Conservation (phyloP, 2,888 invertebrate genomes). For the Germaria angustata region DNA sequence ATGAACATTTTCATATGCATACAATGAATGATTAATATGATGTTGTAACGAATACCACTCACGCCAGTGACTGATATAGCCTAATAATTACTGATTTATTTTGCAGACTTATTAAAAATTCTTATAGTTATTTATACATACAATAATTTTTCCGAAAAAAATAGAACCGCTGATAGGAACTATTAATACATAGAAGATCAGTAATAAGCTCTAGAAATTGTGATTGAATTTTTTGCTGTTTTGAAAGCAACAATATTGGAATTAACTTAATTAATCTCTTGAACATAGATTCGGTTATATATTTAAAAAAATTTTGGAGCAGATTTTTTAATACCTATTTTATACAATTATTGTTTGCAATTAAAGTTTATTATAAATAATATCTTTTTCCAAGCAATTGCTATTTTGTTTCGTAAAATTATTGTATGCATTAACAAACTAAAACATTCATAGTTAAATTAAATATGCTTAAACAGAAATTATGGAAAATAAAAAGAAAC, state of each 20-base stretch:
- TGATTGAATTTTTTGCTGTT: no score
- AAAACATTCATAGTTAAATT: not conserved
- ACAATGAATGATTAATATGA: constrained; percentile 27
- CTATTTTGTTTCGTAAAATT: constrained; percentile 4
- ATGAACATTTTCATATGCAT: constrained; percentile 9
- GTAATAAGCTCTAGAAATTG: no score
- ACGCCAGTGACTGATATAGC: constrained; percentile 58
- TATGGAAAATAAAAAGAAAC: constrained; percentile 10
- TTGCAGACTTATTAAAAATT: constrained; percentile 19
- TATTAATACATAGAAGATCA: not conserved
- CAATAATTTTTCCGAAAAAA: constrained; percentile 13
- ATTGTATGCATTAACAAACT: not conserved
- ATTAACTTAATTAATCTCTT: no score
- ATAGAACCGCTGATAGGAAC: not conserved
- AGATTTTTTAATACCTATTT: not conserved
- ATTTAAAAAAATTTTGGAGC: no score
- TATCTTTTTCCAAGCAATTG: not conserved
- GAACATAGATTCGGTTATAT: no score
- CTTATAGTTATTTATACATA: not conserved
- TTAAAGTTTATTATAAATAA: not conserved
- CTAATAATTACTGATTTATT: constrained; percentile 46
- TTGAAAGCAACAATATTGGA: no score
- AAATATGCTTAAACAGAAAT: constrained; percentile 23
- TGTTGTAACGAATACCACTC: constrained; percentile 44
- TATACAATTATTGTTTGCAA: not conserved